Evolutionary conservation across 1,140 invertebrate genomes (phyloP).

Genomic region (Lanistes nyassanus): DNA sequence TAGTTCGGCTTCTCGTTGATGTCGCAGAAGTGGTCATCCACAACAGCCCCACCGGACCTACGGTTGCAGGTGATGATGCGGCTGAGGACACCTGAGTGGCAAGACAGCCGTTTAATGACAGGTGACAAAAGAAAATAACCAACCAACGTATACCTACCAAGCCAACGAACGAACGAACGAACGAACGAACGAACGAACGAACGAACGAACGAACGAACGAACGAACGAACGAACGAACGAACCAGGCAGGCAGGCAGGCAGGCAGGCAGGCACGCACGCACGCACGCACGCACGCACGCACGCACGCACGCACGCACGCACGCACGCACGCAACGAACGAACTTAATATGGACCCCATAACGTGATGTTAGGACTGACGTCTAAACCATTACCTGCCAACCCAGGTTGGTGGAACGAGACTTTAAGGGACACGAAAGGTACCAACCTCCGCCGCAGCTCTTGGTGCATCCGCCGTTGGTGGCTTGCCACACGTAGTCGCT

Average conservation of each 20-base stretch:
- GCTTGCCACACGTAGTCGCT: constrained; percentile 24
- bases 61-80: constrained; percentile 17
- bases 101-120: not conserved
- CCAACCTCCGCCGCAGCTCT: constrained; percentile 29
- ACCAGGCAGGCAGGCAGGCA: constrained; percentile 8
- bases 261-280: not conserved
- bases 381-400: no score
- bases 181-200: constrained; percentile 17
- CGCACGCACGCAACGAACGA: no score
- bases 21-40: constrained; percentile 28
- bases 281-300: constrained; percentile 10
- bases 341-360: no score
- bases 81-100: constrained; percentile 24
- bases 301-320: constrained; percentile 14
- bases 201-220: constrained; percentile 17
- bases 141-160: not conserved
- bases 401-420: no score
- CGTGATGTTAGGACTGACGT: no score
- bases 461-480: constrained; percentile 10
- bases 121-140: not conserved
- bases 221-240: constrained; percentile 13
- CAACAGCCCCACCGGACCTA: not conserved
- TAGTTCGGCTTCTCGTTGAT: constrained; percentile 16
- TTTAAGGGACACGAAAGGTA: no score
- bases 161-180: constrained; percentile 9